Evolutionary conservation across 2,113 vertebrate genomes (phyloP).

Genomic region (Rhynchopsitta pachyrhyncha): DNA sequence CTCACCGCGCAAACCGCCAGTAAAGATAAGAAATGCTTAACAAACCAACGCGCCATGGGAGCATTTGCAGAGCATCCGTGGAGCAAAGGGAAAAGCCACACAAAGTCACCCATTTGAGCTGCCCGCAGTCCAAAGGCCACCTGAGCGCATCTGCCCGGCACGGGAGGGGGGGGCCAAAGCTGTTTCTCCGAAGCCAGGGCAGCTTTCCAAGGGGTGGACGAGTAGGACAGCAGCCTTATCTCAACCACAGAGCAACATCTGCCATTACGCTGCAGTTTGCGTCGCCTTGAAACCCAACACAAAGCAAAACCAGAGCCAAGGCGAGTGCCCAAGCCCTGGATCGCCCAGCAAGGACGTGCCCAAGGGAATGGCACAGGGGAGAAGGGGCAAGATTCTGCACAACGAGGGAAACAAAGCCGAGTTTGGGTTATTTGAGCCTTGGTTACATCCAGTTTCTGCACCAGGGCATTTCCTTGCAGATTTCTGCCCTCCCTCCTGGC

Average conservation of each 20-base stretch:
- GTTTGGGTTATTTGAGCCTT: fast-evolving
- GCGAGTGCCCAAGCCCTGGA: not conserved
- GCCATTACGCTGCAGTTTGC: not conserved
- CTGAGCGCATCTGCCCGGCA: not conserved
- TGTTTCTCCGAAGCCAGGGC: not conserved
- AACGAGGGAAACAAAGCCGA: not conserved
- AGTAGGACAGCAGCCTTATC: not conserved
- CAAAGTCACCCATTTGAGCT: fast-evolving
- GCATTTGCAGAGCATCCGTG: fast-evolving
- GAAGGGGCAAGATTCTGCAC: not conserved
- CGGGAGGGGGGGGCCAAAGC: not conserved
- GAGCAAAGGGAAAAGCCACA: not conserved
- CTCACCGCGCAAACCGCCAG: not conserved
- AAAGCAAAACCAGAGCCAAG: not conserved
- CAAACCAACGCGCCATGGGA: fast-evolving
- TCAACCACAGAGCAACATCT: conserved; percentile 24
- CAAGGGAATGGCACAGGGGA: not conserved
- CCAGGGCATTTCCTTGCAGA: not conserved
- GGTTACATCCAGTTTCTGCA: not conserved
- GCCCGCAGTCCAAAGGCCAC: not conserved
- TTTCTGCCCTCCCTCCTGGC: not conserved
- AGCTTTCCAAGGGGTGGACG: not conserved
- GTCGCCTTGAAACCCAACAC: not conserved
- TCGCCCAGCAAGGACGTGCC: not conserved
- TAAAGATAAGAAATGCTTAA: fast-evolving